A percentile compares a stretch with the other conserved stretches of the same genome.
phyloP scores from a whole-genome alignment of 2,797 vertebrate species.

The Acanthiza pusilla region DNA sequence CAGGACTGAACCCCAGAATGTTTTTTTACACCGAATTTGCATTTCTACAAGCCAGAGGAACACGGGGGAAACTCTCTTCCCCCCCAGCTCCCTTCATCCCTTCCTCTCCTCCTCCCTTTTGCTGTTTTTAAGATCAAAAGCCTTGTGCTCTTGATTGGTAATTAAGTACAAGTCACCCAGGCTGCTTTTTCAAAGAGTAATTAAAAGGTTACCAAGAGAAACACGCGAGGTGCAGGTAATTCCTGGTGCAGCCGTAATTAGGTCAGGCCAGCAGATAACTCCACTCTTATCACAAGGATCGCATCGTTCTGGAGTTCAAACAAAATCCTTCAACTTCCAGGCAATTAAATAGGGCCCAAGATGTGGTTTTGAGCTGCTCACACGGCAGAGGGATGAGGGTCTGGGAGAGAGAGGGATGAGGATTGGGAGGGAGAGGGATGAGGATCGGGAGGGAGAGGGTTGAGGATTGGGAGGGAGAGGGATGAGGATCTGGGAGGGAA shows the following conservation, averaged over 20 bases:
- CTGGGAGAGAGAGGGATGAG: too few relatives aligned
- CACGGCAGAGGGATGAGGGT: neutral
- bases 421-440: too few relatives aligned
- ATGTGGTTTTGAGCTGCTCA: neutral
- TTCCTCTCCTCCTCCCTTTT: neutral
- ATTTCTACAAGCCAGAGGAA: neutral
- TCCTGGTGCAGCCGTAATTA: neutral
- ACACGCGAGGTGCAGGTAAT: neutral
- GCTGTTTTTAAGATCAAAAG: neutral
- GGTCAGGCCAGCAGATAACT: neutral
- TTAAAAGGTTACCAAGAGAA: slow-evolving; percentile 41
- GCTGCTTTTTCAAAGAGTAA: neutral
- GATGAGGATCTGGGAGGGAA: too few relatives aligned
- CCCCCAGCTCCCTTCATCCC: neutral
- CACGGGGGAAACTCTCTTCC: neutral
- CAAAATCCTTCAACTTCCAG: neutral
- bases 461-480: too few relatives aligned
- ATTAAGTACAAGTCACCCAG: neutral
- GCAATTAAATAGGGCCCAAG: neutral
- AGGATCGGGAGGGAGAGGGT: too few relatives aligned
- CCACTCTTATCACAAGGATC: neutral
- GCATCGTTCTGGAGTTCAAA: neutral
- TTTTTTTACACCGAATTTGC: neutral
- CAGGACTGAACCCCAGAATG: neutral
- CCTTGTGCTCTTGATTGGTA: neutral